phyloP scores from a whole-genome alignment of 2,113 vertebrate genomes.

The Chunga burmeisteri region DNA sequence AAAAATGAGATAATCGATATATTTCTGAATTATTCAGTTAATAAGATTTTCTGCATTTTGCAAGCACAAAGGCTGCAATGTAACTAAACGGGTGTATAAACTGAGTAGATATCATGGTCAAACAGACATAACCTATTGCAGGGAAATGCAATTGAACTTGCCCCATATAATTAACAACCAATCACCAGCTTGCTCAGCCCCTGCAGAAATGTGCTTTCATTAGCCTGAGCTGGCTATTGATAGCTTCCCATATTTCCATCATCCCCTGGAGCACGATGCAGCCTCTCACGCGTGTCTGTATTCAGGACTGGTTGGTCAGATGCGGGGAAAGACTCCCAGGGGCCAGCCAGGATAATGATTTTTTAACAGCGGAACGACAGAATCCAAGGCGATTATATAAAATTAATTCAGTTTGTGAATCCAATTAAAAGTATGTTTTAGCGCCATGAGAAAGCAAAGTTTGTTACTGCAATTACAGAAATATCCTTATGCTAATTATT shows the following conservation, averaged over 20 bases:
- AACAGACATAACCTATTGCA: slow-evolving; percentile 12
- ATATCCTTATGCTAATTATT: neutral
- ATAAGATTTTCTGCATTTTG: neutral
- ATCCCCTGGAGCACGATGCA: neutral
- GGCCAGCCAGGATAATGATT: slow-evolving; percentile 22
- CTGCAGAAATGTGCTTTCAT: slow-evolving; percentile 36
- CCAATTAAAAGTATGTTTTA: slow-evolving; percentile 16
- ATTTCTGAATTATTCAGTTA: neutral
- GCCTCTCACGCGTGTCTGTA: neutral
- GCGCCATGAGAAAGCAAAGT: neutral
- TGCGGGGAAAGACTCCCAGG: neutral
- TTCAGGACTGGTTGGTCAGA: neutral
- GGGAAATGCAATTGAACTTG: slow-evolving; percentile 29
- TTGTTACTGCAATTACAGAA: neutral
- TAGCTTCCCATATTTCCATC: neutral
- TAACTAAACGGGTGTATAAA: neutral
- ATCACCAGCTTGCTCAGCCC: slow-evolving; percentile 1
- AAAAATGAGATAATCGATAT: neutral
- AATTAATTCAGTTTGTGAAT: slow-evolving; percentile 24
- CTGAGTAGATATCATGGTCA: neutral
- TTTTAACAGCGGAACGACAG: slow-evolving; percentile 32
- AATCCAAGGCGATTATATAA: neutral
- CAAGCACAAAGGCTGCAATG: neutral
- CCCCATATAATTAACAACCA: slow-evolving; percentile 32
- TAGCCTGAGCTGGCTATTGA: slow-evolving; percentile 26